phyloP scores from a whole-genome alignment of 2,113 vertebrate genomes.

The Haemorhous mexicanus region DNA sequence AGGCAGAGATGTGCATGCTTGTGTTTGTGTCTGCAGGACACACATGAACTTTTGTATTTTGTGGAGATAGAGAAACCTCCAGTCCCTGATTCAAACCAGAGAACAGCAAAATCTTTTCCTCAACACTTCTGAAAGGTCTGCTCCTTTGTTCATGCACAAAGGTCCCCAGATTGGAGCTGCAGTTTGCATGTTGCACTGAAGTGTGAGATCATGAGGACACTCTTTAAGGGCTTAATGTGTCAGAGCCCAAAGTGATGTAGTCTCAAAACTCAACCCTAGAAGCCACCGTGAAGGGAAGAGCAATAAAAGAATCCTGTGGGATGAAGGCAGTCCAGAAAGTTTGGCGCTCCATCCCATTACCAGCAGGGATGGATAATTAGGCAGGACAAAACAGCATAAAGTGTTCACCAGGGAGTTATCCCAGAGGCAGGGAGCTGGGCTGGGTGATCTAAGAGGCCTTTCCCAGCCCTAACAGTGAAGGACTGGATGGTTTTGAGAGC shows the following conservation, averaged over 20 bases:
- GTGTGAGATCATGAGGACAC: background rate
- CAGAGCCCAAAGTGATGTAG: background rate
- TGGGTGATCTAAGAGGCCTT: conserved; percentile 19
- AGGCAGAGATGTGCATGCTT: background rate
- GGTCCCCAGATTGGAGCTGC: background rate
- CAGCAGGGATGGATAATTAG: conserved; percentile 22
- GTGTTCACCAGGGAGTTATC: background rate
- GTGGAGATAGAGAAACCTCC: background rate
- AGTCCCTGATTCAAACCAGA: background rate
- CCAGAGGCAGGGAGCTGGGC: background rate
- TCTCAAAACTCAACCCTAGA: background rate
- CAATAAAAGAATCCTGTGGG: background rate
- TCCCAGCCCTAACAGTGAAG: background rate
- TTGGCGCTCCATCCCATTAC: conserved; percentile 21
- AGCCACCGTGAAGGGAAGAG: background rate
- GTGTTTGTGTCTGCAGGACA: background rate
- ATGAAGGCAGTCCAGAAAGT: background rate
- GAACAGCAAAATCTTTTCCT: background rate
- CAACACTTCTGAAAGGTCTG: background rate
- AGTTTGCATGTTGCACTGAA: background rate
- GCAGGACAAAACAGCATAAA: conserved; percentile 23
- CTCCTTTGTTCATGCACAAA: background rate
- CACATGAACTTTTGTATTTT: background rate
- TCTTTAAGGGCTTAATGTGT: background rate
- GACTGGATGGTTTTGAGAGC: background rate